Evolutionary conservation across 2,888 invertebrate genomes (phyloP).

Genomic region (Lissocephala sabroskyi): DNA sequence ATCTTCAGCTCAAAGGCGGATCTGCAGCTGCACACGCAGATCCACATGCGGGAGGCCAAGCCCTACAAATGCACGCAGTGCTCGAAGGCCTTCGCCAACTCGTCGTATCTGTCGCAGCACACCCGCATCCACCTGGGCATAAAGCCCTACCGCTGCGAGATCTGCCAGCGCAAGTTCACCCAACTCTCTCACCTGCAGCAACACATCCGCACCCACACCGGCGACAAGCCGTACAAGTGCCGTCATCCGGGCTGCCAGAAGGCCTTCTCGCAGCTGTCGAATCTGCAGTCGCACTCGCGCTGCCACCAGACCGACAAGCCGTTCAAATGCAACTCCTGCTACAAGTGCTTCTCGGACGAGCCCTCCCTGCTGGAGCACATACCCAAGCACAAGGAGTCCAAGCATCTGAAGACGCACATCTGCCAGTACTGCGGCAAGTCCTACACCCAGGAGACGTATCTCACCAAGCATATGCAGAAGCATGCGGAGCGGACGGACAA

Average conservation of each 20-base stretch:
- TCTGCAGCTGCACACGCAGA: constrained; percentile 96
- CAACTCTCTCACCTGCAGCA: constrained; percentile 99
- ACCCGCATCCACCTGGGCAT: constrained; percentile 99
- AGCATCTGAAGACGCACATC: constrained; percentile 99
- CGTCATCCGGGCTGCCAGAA: constrained; percentile 98
- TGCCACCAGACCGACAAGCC: constrained; percentile 99
- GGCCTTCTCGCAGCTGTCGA: constrained; percentile 98
- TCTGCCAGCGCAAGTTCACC: constrained; percentile 98
- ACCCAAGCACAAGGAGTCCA: constrained; percentile 99
- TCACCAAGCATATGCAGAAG: constrained; percentile 99
- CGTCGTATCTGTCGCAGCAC: constrained; percentile 99
- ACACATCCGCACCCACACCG: constrained; percentile 99
- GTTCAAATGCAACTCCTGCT: constrained; percentile 99
- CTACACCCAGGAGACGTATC: constrained; percentile 99
- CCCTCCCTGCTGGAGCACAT: constrained; percentile 98
- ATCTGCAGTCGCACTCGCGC: constrained; percentile 98
- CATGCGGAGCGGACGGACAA: constrained; percentile 95
- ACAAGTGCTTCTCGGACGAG: constrained; percentile 99
- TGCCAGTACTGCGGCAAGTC: constrained; percentile 99
- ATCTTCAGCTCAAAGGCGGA: constrained; percentile 98
- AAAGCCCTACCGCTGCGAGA: constrained; percentile 98
- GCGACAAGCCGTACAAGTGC: constrained; percentile 99
- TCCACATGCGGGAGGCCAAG: constrained; percentile 99
- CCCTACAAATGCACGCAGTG: constrained; percentile 99
- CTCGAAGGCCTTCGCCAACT: constrained; percentile 99